Evolutionary conservation across 2,113 vertebrate species (phyloP).

Genomic region (Pogonocichla stellata): DNA sequence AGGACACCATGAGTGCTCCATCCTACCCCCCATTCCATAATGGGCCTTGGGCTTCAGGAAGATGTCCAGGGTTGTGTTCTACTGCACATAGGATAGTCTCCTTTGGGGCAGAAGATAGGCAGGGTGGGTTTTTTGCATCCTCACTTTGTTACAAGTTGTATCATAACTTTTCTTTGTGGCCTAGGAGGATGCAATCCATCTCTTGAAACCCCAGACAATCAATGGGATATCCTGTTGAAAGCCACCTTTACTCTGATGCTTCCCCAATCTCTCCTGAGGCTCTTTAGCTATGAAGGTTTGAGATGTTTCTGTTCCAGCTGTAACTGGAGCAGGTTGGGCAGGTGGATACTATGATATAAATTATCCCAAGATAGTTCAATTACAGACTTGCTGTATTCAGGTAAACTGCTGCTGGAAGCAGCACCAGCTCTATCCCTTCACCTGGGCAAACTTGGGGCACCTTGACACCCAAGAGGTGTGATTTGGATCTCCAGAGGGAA

Average conservation of each 20-base stretch:
- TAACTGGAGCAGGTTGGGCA: neutral
- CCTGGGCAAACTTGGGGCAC: neutral
- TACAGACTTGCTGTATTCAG: neutral
- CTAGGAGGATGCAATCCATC: neutral
- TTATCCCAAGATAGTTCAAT: neutral
- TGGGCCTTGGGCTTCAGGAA: neutral
- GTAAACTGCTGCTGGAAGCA: neutral
- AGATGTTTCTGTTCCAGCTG: no score
- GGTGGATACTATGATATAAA: neutral
- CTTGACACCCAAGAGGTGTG: neutral
- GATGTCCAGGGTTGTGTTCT: neutral
- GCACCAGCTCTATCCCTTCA: neutral
- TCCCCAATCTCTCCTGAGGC: neutral
- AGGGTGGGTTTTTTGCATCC: neutral
- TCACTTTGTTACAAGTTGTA: neutral
- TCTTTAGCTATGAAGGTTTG: neutral
- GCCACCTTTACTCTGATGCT: neutral
- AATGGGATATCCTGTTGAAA: neutral
- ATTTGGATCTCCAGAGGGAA: neutral
- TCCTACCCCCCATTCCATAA: fast-evolving
- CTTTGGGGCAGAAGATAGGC: neutral
- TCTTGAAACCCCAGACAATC: neutral
- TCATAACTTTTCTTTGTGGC: neutral
- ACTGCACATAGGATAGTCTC: neutral
- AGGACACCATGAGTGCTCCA: neutral